Evolutionary conservation across 2,113 vertebrate genomes (phyloP), one percentile per base, ranked within the genome.

Genomic region (Athene cunicularia): DNA sequence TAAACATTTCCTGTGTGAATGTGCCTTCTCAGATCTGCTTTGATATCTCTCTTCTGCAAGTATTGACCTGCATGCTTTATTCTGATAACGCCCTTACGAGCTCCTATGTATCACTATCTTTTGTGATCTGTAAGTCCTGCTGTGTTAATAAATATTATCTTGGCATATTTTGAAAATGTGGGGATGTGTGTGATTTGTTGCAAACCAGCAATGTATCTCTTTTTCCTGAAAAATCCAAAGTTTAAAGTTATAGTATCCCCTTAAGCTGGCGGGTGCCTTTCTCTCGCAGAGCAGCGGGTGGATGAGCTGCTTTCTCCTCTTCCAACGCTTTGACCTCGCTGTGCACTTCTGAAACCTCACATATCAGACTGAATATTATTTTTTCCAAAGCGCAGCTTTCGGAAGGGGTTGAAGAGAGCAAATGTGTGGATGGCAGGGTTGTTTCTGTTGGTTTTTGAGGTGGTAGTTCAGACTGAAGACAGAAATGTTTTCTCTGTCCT

Each of bases 91-190:
- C 97, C 95, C 97, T 98, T 91, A 93, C n/a, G 63, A 98, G 98
- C 98, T 99, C 96, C 97, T 99, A 98, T 99, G 99, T 99, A 99
- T 98, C 96, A 97, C 98, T 98, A 98, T 98, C 98, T 99, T 98
- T 99, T 99, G 99, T 99, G 98, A 99, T 97, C 98, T 98, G 98
- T 98, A 99, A 98, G 98, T 99, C 98, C 98, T 99, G 98, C 98
- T 99, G 99, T 99, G 98, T 99, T 99, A 99, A 99, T 99, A 99
- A 99, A 99, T 99, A 98, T 99, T 98, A 99, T 98, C 98, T 99
- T 99, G 99, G 98, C 99, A 99, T 99, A 99, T 99, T 99, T 99
- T 98, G 99, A 99, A 99, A 97, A 98, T 94, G 96, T 99, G 98
- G 98, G 98, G 98, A 96, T 97, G 98, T 99, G 99, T 99, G 98